phyloP scores from a whole-genome alignment of 2,113 vertebrate species.

The Danionella cerebrum region DNA sequence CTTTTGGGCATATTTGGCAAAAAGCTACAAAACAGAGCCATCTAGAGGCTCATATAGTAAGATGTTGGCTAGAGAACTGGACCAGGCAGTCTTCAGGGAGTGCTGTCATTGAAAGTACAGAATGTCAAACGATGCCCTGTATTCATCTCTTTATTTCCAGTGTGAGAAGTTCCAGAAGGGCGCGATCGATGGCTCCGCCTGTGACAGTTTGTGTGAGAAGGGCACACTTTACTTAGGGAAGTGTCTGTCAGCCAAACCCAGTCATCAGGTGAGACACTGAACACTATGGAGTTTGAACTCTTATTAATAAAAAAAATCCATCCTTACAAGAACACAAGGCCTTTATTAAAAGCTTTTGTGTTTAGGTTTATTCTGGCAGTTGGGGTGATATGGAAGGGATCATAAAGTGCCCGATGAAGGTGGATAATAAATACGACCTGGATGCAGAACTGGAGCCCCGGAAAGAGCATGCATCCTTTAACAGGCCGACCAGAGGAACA shows the following conservation, averaged over 20 bases:
- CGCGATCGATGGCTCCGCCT: conserved; percentile 89
- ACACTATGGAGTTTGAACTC: no score
- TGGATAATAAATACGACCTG: conserved; percentile 75
- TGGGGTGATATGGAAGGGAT: conserved; percentile 91
- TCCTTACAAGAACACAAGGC: no score
- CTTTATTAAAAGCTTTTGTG: background rate
- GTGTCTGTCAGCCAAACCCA: conserved; percentile 84
- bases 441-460: conserved; percentile 80
- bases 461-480: conserved; percentile 79
- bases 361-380: conserved; percentile 86
- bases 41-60: conserved; percentile 5
- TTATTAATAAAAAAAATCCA: no score
- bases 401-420: conserved; percentile 93
- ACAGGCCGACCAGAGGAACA: conserved; percentile 88
- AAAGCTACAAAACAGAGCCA: conserved; percentile 18
- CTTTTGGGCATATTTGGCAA: background rate
- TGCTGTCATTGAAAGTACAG: background rate
- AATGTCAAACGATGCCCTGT: background rate
- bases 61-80: background rate
- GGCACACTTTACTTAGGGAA: conserved; percentile 89
- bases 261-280: conserved; percentile 79
- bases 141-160: conserved; percentile 52
- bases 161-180: conserved; percentile 93
- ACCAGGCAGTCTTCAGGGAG: background rate
- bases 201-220: conserved; percentile 90